Percentiles rank a stretch among this genome's conserved stretches.
These are phyloP conservation scores for Morpho achilles DNA, from an alignment of 2,888 invertebrate genomes.

Conservation along the genomic window DNA sequence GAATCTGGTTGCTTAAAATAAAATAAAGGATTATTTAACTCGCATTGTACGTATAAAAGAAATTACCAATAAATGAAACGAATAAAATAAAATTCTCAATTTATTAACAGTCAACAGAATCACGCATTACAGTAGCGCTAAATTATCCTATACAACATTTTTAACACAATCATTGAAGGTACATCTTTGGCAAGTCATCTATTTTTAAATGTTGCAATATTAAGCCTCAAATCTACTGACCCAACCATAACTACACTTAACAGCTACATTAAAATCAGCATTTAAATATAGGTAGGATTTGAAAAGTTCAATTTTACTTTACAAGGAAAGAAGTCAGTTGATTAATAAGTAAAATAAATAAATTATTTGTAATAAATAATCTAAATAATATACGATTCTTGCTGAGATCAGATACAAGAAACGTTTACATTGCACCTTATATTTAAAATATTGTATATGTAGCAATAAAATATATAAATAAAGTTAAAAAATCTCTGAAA, in stretches of 20 bases:
- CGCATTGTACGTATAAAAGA: too few relatives aligned
- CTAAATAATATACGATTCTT: constrained; percentile 8
- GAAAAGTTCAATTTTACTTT: constrained; percentile 3
- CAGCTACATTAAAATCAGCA: constrained; percentile 6
- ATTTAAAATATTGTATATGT: constrained; percentile 8
- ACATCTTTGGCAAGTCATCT: constrained; percentile 49
- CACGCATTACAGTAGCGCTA: constrained; percentile 41
- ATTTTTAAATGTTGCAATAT: constrained; percentile 25
- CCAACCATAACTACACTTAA: constrained; percentile 14
- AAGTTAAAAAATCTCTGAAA: constrained; percentile 11
- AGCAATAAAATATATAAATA: constrained; percentile 12
- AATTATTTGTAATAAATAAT: constrained; percentile 4
- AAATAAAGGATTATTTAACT: too few relatives aligned
- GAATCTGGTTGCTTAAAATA: too few relatives aligned
- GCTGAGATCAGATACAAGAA: constrained; percentile 19
- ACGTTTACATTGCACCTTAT: constrained; percentile 4
- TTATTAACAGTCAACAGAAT: constrained; percentile 68
- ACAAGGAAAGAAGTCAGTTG: background rate
- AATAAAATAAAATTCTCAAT: constrained; percentile 42
- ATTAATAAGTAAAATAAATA: background rate
- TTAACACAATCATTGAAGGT: constrained; percentile 36
- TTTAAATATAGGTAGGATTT: constrained; percentile 17
- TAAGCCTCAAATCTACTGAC: constrained; percentile 23
- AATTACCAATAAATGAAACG: constrained; percentile 4
- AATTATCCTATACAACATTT: constrained; percentile 41